phyloP scores from a whole-genome alignment of 35 echinoderm and acorn worm species.

The Lytechinus variegatus region DNA sequence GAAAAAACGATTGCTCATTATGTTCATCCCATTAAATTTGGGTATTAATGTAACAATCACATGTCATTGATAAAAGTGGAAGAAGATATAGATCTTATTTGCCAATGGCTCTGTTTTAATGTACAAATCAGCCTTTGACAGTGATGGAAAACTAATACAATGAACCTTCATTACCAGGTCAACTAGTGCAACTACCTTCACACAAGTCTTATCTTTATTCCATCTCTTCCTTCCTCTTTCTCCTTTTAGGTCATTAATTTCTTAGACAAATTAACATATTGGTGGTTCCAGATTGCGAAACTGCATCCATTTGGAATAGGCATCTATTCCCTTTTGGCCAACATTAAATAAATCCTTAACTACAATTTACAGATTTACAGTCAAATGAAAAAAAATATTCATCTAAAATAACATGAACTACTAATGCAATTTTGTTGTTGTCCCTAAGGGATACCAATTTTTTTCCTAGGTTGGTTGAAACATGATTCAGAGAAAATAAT shows the following conservation, averaged over 20 bases:
- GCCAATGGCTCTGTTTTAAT: neutral
- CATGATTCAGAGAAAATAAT: too few relatives aligned
- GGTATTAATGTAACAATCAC: neutral
- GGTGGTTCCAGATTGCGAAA: neutral
- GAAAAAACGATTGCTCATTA: slow-evolving; percentile 26
- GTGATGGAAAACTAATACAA: neutral
- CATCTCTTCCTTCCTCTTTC: neutral
- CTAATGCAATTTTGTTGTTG: neutral
- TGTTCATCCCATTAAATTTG: slow-evolving; percentile 23
- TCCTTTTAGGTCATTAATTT: neutral
- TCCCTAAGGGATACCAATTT: neutral
- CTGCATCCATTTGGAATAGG: neutral
- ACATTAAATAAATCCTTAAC: neutral
- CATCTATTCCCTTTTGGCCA: neutral
- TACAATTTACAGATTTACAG: neutral
- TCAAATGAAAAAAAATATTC: neutral
- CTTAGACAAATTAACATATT: neutral
- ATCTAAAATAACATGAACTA: neutral
- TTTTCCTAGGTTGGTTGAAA: neutral
- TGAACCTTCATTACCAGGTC: neutral
- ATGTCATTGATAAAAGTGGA: neutral
- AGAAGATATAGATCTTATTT: neutral
- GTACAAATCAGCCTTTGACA: slow-evolving; percentile 3
- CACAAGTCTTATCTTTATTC: neutral
- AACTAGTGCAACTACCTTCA: neutral